These are phyloP conservation scores for Danio choprae DNA, from an alignment of 2,797 vertebrate genomes.

Conservation along the genomic window DNA sequence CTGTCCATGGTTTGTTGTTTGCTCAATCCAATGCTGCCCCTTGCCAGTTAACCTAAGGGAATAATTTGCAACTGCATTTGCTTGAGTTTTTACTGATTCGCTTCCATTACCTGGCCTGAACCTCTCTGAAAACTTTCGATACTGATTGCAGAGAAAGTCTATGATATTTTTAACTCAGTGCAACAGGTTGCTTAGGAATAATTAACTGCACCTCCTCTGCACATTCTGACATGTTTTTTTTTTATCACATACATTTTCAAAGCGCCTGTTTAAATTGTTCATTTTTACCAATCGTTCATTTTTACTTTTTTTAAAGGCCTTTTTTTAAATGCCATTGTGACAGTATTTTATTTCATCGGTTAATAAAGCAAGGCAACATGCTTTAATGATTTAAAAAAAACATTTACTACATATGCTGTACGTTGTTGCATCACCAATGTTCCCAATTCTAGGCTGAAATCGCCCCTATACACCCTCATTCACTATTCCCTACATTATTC, in stretches of 20 bases:
- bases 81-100: not conserved
- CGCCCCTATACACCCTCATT: too few relatives aligned
- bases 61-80: not conserved
- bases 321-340: too few relatives aligned
- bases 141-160: slow-evolving; percentile 17
- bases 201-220: slow-evolving; percentile 10
- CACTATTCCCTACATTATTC: too few relatives aligned
- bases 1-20: not conserved
- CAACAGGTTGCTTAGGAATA: slow-evolving; percentile 1
- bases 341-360: too few relatives aligned
- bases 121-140: not conserved
- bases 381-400: too few relatives aligned
- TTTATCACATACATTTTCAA: slow-evolving; percentile 7
- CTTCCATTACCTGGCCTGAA: not conserved
- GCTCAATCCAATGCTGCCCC: not conserved
- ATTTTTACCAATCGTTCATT: too few relatives aligned
- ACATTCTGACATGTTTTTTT: slow-evolving; percentile 24
- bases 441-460: too few relatives aligned
- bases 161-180: slow-evolving; percentile 9
- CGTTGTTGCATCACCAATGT: too few relatives aligned
- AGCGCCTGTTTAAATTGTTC: not conserved
- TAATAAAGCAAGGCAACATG: too few relatives aligned
- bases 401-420: too few relatives aligned
- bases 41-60: not conserved
- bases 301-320: not conserved